Evolutionary conservation across 2,797 vertebrate genomes (phyloP), one percentile per base, ranked within the genome.

Genomic region (Zalophus californianus): DNA sequence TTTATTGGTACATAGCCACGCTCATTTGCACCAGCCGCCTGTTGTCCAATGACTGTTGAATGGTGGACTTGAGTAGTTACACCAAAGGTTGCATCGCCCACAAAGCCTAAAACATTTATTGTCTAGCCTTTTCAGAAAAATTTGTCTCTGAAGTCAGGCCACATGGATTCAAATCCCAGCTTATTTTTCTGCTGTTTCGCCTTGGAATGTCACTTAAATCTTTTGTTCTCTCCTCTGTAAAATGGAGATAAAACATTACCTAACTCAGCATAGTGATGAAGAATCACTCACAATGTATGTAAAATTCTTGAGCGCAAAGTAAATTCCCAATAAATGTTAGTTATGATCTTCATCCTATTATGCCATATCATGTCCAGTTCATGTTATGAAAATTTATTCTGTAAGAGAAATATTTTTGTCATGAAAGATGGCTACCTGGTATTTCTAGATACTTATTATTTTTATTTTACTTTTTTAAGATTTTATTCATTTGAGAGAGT

Each of bases 361-460:
- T 25, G 27, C 35, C 3, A 3, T 16, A 12, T 32, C 15, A 58
- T 58, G 70, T 54, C 72, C 15, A 20, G 3, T 60, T 83, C 32
- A 29, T 18, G 3, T 38, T 54, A 64, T 2, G 13, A 66, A 54
- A 78, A 38, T 6, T 11, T 77, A 62, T 73, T 29, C 14, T 56
- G 2, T 58, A 21, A 35, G 77, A 77, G 16, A 41, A 90, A 73
- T 44, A 60, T n/a, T 56, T 44, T 20, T 70, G 14, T 66, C 85
- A 11, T 60, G 78, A 60, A 35, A 41, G 18, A 38, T 41, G 50
- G 68, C 27, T 68, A 2, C 10, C 66, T 56, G 52, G 7, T 77
- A 29, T 96, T 96, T 96, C 54, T 90, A 35, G 60, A 72, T 23
- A 32, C 16, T 41, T 91, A 58, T 94, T 54, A 48, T 50, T 41